These are phyloP conservation scores for Bellardia bayeri DNA, from an alignment of 2,888 invertebrate genomes.

Conservation along the genomic window DNA sequence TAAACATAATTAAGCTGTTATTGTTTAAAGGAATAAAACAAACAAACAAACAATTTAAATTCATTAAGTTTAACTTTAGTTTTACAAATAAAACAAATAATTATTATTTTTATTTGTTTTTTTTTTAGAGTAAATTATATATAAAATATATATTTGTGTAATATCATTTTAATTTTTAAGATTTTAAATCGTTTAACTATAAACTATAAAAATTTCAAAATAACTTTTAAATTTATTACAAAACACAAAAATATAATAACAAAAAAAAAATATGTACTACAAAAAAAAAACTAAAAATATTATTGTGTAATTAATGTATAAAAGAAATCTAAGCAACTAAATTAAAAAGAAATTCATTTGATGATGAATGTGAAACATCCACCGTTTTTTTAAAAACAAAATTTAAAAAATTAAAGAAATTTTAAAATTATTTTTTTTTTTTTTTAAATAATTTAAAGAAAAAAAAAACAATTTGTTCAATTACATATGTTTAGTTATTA, in stretches of 20 bases:
- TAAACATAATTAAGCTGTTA: conserved; percentile 34
- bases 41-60: conserved; percentile 6
- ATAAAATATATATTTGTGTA: conserved; percentile 69
- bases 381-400: conserved; percentile 80
- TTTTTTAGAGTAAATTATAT: conserved; percentile 69
- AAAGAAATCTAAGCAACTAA: conserved; percentile 62
- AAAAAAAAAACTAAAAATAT: conserved; percentile 41
- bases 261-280: conserved; percentile 8
- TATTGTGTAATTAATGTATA: conserved; percentile 72
- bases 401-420: conserved; percentile 53
- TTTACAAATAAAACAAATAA: conserved; percentile 31
- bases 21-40: conserved; percentile 20
- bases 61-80: conserved; percentile 63
- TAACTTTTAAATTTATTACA: conserved; percentile 49
- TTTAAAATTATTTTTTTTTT: conserved; percentile 60
- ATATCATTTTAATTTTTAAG: conserved; percentile 69
- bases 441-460: conserved; percentile 45
- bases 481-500: neutral
- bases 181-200: conserved; percentile 76
- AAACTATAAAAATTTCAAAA: conserved; percentile 42
- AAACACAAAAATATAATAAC: conserved; percentile 29
- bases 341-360: conserved; percentile 77
- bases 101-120: conserved; percentile 45
- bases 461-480: neutral
- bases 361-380: conserved; percentile 81